Base-by-base conservation (phyloP, 2,797 vertebrate genomes). In the Sebastes umbrosus region DNA sequence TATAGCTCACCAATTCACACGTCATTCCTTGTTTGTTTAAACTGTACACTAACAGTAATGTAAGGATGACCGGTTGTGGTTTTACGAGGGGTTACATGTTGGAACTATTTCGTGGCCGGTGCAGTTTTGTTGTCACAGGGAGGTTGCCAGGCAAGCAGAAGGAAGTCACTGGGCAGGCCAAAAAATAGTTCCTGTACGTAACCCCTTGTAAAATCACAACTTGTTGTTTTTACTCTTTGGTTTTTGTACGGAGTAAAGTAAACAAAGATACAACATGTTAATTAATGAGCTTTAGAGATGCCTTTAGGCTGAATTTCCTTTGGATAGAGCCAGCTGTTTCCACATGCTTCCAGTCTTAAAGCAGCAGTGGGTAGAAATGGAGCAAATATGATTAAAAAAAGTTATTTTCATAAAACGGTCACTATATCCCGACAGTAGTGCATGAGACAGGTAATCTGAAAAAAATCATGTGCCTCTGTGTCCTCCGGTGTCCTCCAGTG, bases 61-160 rank as follows among this genome's bases (percentile, higher is more conserved):
- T 79, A 69, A 69, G 80, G 57, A 65, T 36, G 9, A 62, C 31
- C 71, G 43, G 31, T 65, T 69, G 69, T 63, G 24, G 36, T 67
- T 77, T 58, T 68, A 52, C 27, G 24, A 18, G 46, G 46, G 16
- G n/a, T 57, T 54, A 57, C 3, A 4, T 69, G 69, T 29, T 68
- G 63, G 13, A 82, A 62, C 46, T 58, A 25, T 59, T 74, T 74
- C 36, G 46, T 11, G 14, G 24, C 25, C 25, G 5, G 25, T 34
- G 25, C 57, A 60, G 52, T 36, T 31, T 74, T 78, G 52, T 62
- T 65, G 54, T 81, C 60, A 57, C 22, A 10, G 43, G 75, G 55
- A 63, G 29, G 58, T 69, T 82, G 75, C 46, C 46, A 75, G 29
- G 71, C 32, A 70, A 50, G 24, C 34, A 63, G 58, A n/a, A 67